Base-by-base conservation (phyloP, 1,140 invertebrate genomes). In the Drosophila lacteicornis region DNA sequence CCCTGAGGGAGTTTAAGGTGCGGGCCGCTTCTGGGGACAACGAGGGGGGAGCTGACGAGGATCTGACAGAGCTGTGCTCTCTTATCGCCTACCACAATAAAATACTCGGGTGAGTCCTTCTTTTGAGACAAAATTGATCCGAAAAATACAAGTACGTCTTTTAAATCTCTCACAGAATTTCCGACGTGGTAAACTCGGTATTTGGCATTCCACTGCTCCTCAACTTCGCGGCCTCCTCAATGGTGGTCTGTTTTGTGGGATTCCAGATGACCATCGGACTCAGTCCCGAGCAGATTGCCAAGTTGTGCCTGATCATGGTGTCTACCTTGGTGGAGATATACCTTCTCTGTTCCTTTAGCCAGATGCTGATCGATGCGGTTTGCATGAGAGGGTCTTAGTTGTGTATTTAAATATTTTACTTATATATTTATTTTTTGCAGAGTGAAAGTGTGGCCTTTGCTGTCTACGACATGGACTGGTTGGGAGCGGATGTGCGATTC, bases 161-260 rank as follows among this genome's bases (percentile, higher is more conserved):
- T 12, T 9, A 22, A 45, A 42, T 13, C 13, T 40, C 45, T 65
- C 6, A 0, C 15, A 91, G 90, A 0, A 57, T 90, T 8, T 83
- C 82, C 1, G 76, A 91, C 3, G 73, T 75, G 0, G 79, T 90
- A 8, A 91, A 92, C 58, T 45, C 75, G 3, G 74, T 92, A 0
- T 92, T 91, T 60, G 90, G 90, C 2, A 42, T 86, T 9, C 66
- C 91, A 0, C 42, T 92, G 1, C 57, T 92, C 0, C 9, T 90
- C 0, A 92, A 91, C 43, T 86, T 92, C 38, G 51, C 74, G 6
- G 46, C 80, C 11, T 84, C 88, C 0, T 84, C 85, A 2, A 22
- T 81, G 27, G 15, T 90, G 2, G 79, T 90, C 9, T 92, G 91
- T n/a, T 90, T 92, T 27, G 60, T 87, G 45, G 85, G 91, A 8